Evolutionary conservation across 2,888 invertebrate species (phyloP).

Genomic region (Lumbricus terrestris): DNA sequence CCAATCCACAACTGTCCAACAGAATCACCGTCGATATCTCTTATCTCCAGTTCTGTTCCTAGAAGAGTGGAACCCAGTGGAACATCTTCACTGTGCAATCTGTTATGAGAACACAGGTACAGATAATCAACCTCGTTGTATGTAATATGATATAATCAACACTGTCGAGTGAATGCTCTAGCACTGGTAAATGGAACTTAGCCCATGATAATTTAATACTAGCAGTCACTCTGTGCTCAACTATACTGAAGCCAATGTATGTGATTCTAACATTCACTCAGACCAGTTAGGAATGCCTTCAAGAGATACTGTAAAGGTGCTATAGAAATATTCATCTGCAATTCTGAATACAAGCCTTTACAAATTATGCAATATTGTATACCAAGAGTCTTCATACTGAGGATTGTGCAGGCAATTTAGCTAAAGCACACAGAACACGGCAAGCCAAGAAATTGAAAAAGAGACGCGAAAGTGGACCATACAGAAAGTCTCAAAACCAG

Average conservation of each 20-base stretch:
- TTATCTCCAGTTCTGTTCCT: conserved; percentile 67
- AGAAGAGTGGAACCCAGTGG: conserved; percentile 32
- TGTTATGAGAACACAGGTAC: background rate
- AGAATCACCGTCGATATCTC: conserved; percentile 60
- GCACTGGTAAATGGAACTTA: background rate
- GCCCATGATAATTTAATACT: too few species aligned
- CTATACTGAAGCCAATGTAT: background rate
- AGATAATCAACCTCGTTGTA: background rate
- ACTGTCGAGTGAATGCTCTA: too few species aligned
- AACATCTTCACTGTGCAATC: conserved; percentile 26
- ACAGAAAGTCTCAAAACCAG: background rate
- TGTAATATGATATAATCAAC: background rate
- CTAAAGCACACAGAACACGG: too few species aligned
- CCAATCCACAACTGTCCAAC: conserved; percentile 55
- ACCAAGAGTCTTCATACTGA: too few species aligned
- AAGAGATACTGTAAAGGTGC: too few species aligned
- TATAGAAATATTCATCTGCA: too few species aligned
- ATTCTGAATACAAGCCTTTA: too few species aligned
- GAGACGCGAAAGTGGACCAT: too few species aligned
- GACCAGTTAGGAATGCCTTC: background rate
- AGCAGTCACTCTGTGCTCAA: background rate
- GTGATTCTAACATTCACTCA: background rate
- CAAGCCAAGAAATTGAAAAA: too few species aligned
- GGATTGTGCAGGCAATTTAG: too few species aligned
- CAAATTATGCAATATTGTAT: too few species aligned